Conservation (phyloP, 2,113 vertebrate species). For the Gambusia holbrooki region DNA sequence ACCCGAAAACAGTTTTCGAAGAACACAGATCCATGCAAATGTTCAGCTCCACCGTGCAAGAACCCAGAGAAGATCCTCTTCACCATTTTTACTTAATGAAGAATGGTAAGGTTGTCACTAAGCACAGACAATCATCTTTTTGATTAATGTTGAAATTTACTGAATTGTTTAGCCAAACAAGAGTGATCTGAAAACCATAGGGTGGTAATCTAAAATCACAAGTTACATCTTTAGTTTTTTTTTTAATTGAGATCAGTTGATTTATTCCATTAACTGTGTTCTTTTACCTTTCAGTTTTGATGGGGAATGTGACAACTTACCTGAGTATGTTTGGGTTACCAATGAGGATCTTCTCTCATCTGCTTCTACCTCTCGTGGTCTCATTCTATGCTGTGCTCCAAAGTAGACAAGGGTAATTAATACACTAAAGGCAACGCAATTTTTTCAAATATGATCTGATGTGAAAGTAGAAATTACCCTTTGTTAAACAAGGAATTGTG, state of each 20-base stretch:
- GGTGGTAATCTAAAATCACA: not conserved
- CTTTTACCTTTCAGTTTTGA: slow-evolving; percentile 56
- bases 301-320: slow-evolving; percentile 36
- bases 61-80: not conserved
- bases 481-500: too few relatives aligned
- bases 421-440: not conserved
- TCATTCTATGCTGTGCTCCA: slow-evolving; percentile 23
- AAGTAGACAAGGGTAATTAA: slow-evolving; percentile 55
- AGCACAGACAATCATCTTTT: not conserved
- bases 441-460: too few relatives aligned
- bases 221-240: not conserved
- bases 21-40: not conserved
- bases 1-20: not conserved
- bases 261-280: not conserved
- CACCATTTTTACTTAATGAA: slow-evolving; percentile 21
- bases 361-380: slow-evolving; percentile 56
- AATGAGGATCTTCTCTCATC: slow-evolving; percentile 33
- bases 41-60: not conserved
- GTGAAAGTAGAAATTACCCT: too few relatives aligned
- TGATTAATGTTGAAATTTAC: not conserved
- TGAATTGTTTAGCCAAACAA: not conserved
- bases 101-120: slow-evolving; percentile 36
- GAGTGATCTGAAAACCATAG: too few relatives aligned
- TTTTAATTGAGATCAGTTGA: not conserved
- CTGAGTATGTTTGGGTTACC: slow-evolving; percentile 43